phyloP scores from a whole-genome alignment of 2,888 invertebrate genomes.

The Epinotia brunnichana region DNA sequence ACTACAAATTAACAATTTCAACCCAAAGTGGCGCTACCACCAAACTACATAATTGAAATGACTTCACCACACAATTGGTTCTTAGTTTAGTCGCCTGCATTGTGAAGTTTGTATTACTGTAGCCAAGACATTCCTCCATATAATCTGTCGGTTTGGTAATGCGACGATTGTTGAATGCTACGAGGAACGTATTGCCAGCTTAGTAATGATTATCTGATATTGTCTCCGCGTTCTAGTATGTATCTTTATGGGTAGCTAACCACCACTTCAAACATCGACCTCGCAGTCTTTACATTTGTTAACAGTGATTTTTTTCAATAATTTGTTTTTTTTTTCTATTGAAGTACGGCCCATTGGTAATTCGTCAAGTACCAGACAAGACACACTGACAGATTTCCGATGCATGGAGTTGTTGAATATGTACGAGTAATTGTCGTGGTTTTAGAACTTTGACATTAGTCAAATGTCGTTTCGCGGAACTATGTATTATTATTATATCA shows the following conservation, averaged over 20 bases:
- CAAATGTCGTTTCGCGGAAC: conserved; percentile 28
- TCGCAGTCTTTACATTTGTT: background rate
- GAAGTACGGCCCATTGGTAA: background rate
- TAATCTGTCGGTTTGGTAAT: conserved; percentile 32
- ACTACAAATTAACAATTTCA: conserved; percentile 23
- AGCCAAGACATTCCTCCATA: conserved; percentile 22
- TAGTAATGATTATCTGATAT: conserved; percentile 25
- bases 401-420: conserved; percentile 9
- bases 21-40: background rate
- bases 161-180: conserved; percentile 17
- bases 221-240: background rate
- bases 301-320: background rate
- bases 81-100: background rate
- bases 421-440: conserved; percentile 12
- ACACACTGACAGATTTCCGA: conserved; percentile 4
- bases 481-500: background rate
- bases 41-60: background rate
- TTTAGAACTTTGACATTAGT: conserved; percentile 12
- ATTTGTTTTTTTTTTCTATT: background rate
- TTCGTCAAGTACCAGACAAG: conserved; percentile 10
- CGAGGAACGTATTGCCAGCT: conserved; percentile 11
- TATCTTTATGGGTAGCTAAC: conserved; percentile 1
- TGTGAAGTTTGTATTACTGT: conserved; percentile 20
- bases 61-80: background rate
- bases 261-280: background rate